phyloP scores from a whole-genome alignment of 2,113 vertebrate species.

The Lipophrys pholis region DNA sequence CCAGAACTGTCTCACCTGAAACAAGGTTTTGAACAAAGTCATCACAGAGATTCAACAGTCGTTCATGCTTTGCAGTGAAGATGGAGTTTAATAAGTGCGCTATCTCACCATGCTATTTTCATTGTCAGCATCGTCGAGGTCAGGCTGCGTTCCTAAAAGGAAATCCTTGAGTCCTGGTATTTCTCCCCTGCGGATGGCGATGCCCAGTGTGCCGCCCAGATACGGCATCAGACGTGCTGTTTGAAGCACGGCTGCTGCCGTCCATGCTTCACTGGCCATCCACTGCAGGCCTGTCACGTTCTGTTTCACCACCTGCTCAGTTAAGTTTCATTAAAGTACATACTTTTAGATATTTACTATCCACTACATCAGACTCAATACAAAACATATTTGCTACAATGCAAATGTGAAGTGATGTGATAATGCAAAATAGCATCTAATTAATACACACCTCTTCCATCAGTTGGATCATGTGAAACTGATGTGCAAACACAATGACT shows the following conservation, averaged over 20 bases:
- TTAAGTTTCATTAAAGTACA: not conserved
- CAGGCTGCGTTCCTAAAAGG: constrained; percentile 39
- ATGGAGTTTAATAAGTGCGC: not conserved
- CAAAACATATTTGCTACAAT: not conserved
- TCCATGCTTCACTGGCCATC: constrained; percentile 74
- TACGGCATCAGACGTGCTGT: constrained; percentile 56
- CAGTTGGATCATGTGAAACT: constrained; percentile 59
- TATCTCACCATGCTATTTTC: constrained; percentile 45
- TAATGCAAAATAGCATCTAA: not conserved
- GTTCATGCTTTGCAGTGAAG: too few relatives aligned
- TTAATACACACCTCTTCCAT: constrained; percentile 27
- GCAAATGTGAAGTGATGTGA: too few relatives aligned
- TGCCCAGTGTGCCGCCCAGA: constrained; percentile 61
- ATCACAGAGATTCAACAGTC: not conserved
- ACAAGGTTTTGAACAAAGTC: not conserved
- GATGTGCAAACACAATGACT: constrained; percentile 63
- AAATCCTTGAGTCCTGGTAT: constrained; percentile 59
- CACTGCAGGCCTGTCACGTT: constrained; percentile 80
- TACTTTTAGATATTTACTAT: not conserved
- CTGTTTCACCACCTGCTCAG: constrained; percentile 37
- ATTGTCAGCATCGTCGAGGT: constrained; percentile 16
- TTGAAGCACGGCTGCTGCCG: constrained; percentile 49
- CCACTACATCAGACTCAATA: not conserved
- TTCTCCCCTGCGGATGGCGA: constrained; percentile 76
- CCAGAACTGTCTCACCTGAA: constrained; percentile 61